Base-by-base conservation (phyloP, 2,888 invertebrate species). In the Trichacis sp. region DNA sequence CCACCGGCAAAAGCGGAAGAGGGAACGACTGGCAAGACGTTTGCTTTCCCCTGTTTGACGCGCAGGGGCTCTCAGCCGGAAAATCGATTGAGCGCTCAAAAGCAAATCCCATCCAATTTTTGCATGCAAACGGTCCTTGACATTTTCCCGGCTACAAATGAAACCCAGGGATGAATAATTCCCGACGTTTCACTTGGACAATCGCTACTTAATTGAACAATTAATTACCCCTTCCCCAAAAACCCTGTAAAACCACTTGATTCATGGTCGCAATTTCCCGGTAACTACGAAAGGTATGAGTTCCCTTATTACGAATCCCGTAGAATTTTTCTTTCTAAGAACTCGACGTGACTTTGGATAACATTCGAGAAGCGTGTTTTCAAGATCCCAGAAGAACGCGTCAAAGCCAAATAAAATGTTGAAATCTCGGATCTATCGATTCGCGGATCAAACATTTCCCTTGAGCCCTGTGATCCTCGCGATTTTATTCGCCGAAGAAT, bases 161-260 rank as follows among this genome's bases (percentile, higher is more conserved):
- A n/a, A n/a, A 5, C 24, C 12, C 17, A 15, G 15, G 42, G 12
- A 5, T 42, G 42, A 12, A 38, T 38, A 3, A 11, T 11, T 8
- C n/a, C 48, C 54, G 8, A 40, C 17, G 36, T 49, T 66, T 62
- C 47, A 8, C 57, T 62, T 62, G 51, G 52, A 63, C 67, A 63
- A 67, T 67, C 45, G 55, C 47, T 42, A 64, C 56, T 62, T 59
- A 56, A 52, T 62, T 66, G 58, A 36, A 58, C 60, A 66, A 66
- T 66, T 69, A 69, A 69, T 69, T 69, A 64, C 58, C 60, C 24
- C 24, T 69, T 66, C 64, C 66, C 58, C 58, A 66, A 58, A 63
- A 24, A 67, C 61, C 56, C 67, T 52, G 58, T 50, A 62, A 57
- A 65, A 54, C 65, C 58, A 58, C 63, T 59, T 69, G 69, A 68